Evolutionary conservation across 2,888 invertebrate genomes (phyloP).

Genomic region (Sepioteuthis lessoniana): DNA sequence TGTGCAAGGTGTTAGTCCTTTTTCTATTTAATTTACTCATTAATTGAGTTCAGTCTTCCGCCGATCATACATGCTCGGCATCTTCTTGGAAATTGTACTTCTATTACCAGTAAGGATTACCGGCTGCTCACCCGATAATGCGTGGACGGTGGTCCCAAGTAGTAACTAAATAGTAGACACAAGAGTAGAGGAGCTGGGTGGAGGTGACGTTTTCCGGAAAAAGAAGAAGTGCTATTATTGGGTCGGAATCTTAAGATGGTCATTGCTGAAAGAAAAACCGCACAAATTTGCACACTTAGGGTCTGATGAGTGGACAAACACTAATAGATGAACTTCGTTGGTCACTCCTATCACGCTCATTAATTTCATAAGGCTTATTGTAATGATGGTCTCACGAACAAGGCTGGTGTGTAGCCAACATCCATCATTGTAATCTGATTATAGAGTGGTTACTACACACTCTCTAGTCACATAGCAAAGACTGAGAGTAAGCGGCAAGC

Average conservation of each 20-base stretch:
- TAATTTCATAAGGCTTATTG: background rate
- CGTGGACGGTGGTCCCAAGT: background rate
- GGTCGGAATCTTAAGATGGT: slow-evolving; percentile 23
- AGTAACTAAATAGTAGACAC: background rate
- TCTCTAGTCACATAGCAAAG: background rate
- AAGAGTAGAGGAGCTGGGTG: background rate
- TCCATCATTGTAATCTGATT: background rate
- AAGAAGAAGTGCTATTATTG: background rate
- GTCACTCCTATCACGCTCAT: background rate
- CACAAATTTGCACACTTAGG: background rate
- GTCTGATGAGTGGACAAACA: slow-evolving; percentile 19
- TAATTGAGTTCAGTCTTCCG: background rate
- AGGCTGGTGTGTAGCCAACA: background rate
- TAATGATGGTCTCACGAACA: slow-evolving; percentile 19
- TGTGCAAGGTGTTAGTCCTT: background rate
- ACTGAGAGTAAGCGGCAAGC: background rate
- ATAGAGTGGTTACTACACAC: background rate
- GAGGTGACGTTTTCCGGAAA: background rate
- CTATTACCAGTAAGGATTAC: background rate
- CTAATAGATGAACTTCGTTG: slow-evolving; percentile 33
- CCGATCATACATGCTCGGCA: background rate
- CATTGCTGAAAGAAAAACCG: background rate
- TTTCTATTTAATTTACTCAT: background rate
- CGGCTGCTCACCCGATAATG: background rate
- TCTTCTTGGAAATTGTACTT: background rate